phyloP scores from a whole-genome alignment of 2,888 invertebrate species.

The Heliconius ethilla region DNA sequence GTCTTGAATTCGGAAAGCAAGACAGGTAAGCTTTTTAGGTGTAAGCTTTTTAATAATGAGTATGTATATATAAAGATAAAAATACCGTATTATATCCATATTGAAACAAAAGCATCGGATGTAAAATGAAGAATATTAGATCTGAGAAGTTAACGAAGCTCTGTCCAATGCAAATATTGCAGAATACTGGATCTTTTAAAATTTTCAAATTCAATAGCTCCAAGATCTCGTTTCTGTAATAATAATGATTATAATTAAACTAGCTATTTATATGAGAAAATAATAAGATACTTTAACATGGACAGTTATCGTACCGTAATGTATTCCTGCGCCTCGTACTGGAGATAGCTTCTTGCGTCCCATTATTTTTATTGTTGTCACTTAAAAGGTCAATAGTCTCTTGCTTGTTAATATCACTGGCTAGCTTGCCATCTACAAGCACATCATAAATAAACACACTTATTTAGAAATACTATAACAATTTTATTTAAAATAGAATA shows the following conservation, averaged over 20 bases:
- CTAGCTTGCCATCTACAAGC: slow-evolving; percentile 54
- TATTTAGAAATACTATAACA: slow-evolving; percentile 6
- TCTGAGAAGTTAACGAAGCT: slow-evolving; percentile 84
- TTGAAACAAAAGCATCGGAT: slow-evolving; percentile 83
- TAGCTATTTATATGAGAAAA: neutral
- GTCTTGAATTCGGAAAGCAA: no score
- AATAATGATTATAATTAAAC: neutral
- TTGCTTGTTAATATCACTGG: slow-evolving; percentile 47
- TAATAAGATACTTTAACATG: neutral
- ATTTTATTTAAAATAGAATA: slow-evolving; percentile 41
- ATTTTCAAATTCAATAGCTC: slow-evolving; percentile 74
- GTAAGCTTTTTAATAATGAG: no score
- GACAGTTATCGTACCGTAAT: slow-evolving; percentile 30
- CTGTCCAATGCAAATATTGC: slow-evolving; percentile 83
- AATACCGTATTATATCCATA: slow-evolving; percentile 63
- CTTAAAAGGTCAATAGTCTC: slow-evolving; percentile 59
- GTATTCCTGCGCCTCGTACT: slow-evolving; percentile 27
- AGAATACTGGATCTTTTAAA: slow-evolving; percentile 76
- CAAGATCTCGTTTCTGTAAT: slow-evolving; percentile 55
- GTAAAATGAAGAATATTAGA: slow-evolving; percentile 83
- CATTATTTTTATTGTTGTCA: slow-evolving; percentile 37
- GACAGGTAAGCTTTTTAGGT: no score
- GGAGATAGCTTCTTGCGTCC: slow-evolving; percentile 28
- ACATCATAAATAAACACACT: neutral
- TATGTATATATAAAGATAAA: neutral